Percentiles rank a stretch among this genome's conserved stretches.
Conservation (phyloP, 2,888 invertebrate genomes). For the Caenorhabditis parvicauda region DNA sequence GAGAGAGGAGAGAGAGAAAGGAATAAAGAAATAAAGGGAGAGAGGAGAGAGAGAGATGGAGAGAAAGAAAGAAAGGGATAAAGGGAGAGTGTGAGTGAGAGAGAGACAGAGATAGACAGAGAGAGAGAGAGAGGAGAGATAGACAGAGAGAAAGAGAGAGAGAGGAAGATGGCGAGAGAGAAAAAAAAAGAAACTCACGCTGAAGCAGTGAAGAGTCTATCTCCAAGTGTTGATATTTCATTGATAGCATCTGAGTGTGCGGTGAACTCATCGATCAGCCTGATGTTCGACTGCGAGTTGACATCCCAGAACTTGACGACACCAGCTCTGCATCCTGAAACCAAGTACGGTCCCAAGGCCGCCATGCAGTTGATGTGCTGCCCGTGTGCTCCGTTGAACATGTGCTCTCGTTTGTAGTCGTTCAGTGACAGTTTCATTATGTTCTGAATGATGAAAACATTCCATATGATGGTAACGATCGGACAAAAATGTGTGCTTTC, state of each 20-base stretch:
- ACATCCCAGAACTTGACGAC: conserved; percentile 76
- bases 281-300: conserved; percentile 72
- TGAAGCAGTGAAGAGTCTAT: conserved; percentile 77
- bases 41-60: not conserved
- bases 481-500: not conserved
- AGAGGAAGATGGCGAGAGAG: not conserved
- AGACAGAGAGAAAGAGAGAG: not conserved
- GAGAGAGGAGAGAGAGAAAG: conserved; percentile 72
- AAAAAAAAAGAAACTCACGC: conserved; percentile 68
- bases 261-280: conserved; percentile 57
- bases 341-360: conserved; percentile 18
- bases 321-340: conserved; percentile 75
- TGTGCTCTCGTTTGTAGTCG: conserved; percentile 46
- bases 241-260: conserved; percentile 70
- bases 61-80: not conserved
- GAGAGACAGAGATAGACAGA: conserved; percentile 68
- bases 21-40: too few relatives aligned
- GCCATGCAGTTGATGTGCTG: conserved; percentile 35
- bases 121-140: conserved; percentile 73
- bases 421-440: conserved; percentile 49
- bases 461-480: not conserved
- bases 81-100: not conserved
- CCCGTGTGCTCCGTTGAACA: conserved; percentile 44
- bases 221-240: conserved; percentile 72
- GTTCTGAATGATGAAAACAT: conserved; percentile 29